Conservation (phyloP, 1,140 invertebrate species). For the Oryctes rhinoceros region DNA sequence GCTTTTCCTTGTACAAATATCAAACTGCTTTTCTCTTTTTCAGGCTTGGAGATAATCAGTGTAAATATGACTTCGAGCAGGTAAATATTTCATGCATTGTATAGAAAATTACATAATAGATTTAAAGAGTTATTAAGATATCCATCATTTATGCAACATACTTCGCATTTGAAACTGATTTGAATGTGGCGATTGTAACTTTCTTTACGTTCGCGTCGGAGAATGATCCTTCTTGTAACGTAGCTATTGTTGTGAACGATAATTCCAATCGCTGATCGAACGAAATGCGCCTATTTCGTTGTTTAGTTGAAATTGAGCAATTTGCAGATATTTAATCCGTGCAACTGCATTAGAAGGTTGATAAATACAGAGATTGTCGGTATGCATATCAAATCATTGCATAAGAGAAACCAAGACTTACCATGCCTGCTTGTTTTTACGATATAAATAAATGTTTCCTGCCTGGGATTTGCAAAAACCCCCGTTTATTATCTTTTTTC, state of each 20-base stretch:
- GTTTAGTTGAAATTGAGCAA: not conserved
- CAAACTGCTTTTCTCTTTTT: conserved; percentile 3
- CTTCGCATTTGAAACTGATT: not conserved
- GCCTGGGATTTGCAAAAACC: not conserved
- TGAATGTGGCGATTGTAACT: conserved; percentile 33
- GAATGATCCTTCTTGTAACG: not conserved
- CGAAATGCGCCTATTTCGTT: not conserved
- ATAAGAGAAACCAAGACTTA: conserved; percentile 9
- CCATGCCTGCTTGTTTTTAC: not conserved
- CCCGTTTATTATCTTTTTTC: not conserved
- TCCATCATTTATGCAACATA: conserved; percentile 13
- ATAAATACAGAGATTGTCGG: not conserved
- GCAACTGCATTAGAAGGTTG: not conserved
- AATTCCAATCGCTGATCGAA: not conserved
- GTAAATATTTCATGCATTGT: conserved; percentile 44
- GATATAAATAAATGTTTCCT: not conserved
- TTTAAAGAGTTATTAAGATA: conserved; percentile 8
- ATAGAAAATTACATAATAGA: conserved; percentile 26
- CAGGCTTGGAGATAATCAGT: not conserved
- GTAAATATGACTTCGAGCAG: conserved; percentile 54
- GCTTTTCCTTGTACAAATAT: conserved; percentile 20
- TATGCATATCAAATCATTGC: not conserved
- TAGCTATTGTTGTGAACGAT: not conserved
- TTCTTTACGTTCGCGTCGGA: conserved; percentile 7
- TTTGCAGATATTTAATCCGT: conserved; percentile 6